Evolutionary conservation across 2,888 invertebrate species (phyloP).

Genomic region (Drosophila paranaensis): DNA sequence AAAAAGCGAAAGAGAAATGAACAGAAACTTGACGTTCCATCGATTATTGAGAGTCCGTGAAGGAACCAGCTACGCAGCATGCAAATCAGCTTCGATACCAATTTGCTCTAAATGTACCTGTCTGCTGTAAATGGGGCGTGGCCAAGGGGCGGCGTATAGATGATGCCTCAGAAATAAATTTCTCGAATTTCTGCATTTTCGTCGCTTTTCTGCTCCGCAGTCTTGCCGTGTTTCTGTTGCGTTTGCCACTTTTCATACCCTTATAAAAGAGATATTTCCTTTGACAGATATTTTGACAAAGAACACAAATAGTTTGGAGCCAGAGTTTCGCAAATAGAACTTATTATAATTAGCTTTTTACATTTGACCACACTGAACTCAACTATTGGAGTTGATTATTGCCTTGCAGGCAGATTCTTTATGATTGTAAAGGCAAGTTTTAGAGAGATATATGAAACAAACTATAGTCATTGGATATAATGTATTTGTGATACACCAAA

Average conservation of each 20-base stretch:
- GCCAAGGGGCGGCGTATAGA: neutral
- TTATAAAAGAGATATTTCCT: neutral
- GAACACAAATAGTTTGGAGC: no score
- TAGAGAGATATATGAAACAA: no score
- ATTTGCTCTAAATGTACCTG: conserved; percentile 39
- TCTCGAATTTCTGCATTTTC: conserved; percentile 23
- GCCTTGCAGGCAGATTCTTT: no score
- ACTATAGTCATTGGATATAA: no score
- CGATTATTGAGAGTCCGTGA: conserved; percentile 45
- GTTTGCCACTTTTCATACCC: conserved; percentile 23
- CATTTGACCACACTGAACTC: no score
- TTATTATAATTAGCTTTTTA: no score
- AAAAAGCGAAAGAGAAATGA: neutral
- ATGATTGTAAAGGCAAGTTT: no score
- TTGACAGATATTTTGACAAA: neutral
- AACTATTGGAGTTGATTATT: no score
- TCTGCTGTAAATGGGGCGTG: conserved; percentile 1
- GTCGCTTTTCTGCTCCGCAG: neutral
- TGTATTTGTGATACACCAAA: no score
- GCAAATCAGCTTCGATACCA: conserved; percentile 37
- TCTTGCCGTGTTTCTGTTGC: conserved; percentile 4
- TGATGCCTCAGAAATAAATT: conserved; percentile 26
- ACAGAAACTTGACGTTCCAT: conserved; percentile 20
- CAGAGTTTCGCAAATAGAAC: no score
- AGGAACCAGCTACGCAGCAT: conserved; percentile 20